Evolutionary conservation across 2,888 invertebrate species (phyloP).

Genomic region (Pachymerium ferrugineum): DNA sequence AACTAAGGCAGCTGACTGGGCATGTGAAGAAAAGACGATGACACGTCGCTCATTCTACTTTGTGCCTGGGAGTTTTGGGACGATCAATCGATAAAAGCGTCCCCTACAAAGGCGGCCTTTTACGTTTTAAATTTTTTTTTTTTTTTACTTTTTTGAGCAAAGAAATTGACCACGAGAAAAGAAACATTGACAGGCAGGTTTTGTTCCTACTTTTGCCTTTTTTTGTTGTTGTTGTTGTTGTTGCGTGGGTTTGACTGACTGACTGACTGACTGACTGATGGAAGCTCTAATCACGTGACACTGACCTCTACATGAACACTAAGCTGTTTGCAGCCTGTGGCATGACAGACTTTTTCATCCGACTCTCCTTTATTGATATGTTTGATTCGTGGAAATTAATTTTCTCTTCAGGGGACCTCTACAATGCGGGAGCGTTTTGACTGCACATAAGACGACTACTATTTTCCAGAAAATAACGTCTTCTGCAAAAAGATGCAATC

Average conservation of each 20-base stretch:
- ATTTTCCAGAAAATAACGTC: constrained; percentile 5
- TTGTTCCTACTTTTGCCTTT: neutral
- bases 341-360: no score
- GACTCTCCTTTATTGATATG: neutral
- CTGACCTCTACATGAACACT: neutral
- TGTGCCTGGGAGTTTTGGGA: constrained; percentile 6
- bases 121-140: no score
- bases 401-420: neutral
- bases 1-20: constrained; percentile 7
- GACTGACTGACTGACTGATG: no score
- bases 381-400: neutral
- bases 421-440: neutral
- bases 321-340: neutral
- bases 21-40: neutral
- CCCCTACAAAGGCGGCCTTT: constrained; percentile 11
- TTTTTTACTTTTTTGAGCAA: neutral
- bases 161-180: neutral
- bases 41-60: neutral
- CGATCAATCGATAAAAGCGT: neutral
- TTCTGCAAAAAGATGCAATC: neutral
- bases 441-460: neutral
- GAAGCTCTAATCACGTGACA: neutral
- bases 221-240: neutral
- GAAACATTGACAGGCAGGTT: neutral
- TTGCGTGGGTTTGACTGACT: no score